Conservation (phyloP, 2,888 invertebrate genomes). For the Ennomos fuscantarius region DNA sequence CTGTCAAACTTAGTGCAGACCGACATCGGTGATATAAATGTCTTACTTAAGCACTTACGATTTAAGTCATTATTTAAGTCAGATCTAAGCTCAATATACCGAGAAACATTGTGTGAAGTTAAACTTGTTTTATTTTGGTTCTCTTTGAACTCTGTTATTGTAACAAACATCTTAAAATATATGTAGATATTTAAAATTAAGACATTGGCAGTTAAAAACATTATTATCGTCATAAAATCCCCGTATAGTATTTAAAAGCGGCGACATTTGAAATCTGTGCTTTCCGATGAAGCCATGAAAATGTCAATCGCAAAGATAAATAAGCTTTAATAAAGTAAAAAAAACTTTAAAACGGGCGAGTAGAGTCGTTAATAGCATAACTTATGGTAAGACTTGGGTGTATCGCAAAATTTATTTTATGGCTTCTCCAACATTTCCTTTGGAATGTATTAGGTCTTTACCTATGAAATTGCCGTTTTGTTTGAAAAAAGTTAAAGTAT, state of each 20-base stretch:
- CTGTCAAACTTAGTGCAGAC: too few relatives aligned
- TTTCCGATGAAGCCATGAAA: constrained; percentile 50
- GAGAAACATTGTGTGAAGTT: too few relatives aligned
- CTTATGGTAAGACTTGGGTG: background rate
- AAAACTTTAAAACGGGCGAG: constrained; percentile 5
- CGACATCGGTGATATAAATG: too few relatives aligned
- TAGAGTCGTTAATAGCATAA: constrained; percentile 7
- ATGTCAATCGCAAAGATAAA: constrained; percentile 43
- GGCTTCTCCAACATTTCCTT: constrained; percentile 21
- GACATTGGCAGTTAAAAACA: constrained; percentile 7
- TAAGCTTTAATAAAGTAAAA: constrained; percentile 16
- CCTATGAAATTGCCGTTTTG: too few relatives aligned
- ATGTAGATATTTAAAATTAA: constrained; percentile 13
- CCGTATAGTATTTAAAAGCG: constrained; percentile 29
- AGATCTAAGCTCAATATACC: too few relatives aligned
- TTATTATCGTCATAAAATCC: constrained; percentile 20
- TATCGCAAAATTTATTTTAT: constrained; percentile 23
- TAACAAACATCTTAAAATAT: background rate
- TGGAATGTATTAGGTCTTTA: too few relatives aligned
- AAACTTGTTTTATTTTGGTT: too few relatives aligned
- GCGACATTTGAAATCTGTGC: constrained; percentile 41
- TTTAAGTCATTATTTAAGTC: too few relatives aligned
- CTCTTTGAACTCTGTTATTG: background rate
- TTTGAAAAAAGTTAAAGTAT: too few relatives aligned
- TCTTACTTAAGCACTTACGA: too few relatives aligned